phyloP scores from a whole-genome alignment of 2,113 vertebrate species.

The Tachuris rubrigastra region DNA sequence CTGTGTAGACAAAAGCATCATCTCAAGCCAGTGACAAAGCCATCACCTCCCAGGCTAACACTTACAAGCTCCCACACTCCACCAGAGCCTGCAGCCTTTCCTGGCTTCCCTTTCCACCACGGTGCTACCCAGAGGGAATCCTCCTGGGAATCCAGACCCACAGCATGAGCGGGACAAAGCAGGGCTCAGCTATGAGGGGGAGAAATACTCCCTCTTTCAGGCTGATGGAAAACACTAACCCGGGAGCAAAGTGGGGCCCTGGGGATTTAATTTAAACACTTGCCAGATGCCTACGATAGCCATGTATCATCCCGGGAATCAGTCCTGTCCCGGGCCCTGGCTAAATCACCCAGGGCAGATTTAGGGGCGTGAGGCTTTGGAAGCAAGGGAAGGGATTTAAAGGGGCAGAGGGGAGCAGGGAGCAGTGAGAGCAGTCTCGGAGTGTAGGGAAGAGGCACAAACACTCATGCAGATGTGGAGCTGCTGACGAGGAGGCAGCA shows the following conservation, averaged over 20 bases:
- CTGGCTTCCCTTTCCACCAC: background rate
- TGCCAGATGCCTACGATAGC: background rate
- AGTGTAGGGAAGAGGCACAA: background rate
- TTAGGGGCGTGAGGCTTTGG: background rate
- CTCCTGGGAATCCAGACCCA: background rate
- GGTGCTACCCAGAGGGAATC: background rate
- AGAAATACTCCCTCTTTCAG: background rate
- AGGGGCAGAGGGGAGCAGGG: background rate
- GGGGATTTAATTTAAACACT: background rate
- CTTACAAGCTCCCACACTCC: rapidly evolving
- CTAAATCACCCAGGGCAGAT: background rate
- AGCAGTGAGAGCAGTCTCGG: rapidly evolving
- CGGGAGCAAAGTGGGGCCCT: background rate
- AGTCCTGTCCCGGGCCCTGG: rapidly evolving
- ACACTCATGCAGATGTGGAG: background rate
- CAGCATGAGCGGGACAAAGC: rapidly evolving
- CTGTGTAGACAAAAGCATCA: background rate
- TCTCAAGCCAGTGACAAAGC: background rate
- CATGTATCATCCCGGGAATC: rapidly evolving
- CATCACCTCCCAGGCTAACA: background rate
- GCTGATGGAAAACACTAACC: background rate
- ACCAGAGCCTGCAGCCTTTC: background rate
- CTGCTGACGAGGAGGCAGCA: background rate
- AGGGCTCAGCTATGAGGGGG: rapidly evolving
- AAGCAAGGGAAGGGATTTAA: background rate